phyloP scores from a whole-genome alignment of 2,888 invertebrate genomes.

The Cataglyphis rosenhaueri region DNA sequence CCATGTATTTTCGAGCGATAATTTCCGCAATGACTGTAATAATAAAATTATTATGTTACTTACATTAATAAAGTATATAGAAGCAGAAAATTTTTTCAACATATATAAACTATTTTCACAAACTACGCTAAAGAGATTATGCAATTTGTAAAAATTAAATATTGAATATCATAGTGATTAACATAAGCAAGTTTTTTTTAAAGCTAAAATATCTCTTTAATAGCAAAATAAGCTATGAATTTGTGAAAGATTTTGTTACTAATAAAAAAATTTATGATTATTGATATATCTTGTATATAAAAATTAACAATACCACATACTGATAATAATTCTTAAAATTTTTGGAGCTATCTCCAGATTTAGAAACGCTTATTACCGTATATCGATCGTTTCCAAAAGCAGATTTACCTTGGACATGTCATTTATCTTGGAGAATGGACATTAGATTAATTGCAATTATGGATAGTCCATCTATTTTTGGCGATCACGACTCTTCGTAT shows the following conservation, averaged over 20 bases:
- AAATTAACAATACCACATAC: background rate
- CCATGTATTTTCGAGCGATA: conserved; percentile 7
- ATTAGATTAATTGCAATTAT: conserved; percentile 22
- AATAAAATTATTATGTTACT: background rate
- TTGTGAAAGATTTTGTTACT: background rate
- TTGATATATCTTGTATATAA: background rate
- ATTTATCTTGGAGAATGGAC: background rate
- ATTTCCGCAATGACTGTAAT: background rate
- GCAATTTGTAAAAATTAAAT: background rate
- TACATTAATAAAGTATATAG: background rate
- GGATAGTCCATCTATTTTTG: conserved; percentile 21
- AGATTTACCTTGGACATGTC: conserved; percentile 9
- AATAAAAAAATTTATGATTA: background rate
- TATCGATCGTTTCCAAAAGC: conserved; percentile 26
- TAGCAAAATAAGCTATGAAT: background rate
- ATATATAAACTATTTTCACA: background rate
- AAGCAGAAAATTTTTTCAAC: background rate
- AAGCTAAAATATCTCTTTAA: background rate
- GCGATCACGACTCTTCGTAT: background rate
- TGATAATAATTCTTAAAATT: background rate
- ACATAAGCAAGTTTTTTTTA: background rate
- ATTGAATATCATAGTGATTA: background rate
- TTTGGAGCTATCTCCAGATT: background rate
- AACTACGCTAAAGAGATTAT: background rate
- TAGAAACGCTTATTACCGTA: background rate